Evolutionary conservation across 2,888 invertebrate species (phyloP), one percentile per base, ranked within the genome.

Genomic region (Calameuta pallipes): DNA sequence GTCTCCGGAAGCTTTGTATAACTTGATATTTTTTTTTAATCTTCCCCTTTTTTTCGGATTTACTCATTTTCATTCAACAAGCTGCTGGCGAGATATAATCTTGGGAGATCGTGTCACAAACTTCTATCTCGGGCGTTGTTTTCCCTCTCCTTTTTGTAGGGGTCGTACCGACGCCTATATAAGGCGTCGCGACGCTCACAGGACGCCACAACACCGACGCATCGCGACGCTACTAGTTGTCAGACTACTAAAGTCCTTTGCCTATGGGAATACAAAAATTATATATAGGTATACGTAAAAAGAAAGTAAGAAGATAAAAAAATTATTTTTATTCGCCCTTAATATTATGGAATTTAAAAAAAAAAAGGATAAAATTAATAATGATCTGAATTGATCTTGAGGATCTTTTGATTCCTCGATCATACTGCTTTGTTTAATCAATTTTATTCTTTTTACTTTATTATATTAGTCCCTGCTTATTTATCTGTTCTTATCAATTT

Each of bases 131-230:
- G 71, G 34, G 74, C 74, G 74, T 36, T 35, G 31, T 74, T 35
- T 74, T 74, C 69, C 35, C 78, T 73, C 76, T 78, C 78, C 73
- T 75, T 76, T 35, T 76, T 68, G n/a, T 70, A 81, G 82, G 76
- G 80, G 76, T 70, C 79, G 69, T 75, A 41, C 73, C 76, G 78
- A 76, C 79, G 77, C 78, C 82, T 84, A 84, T 84, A 85, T 83
- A 85, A 85, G 75, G 80, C 82, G 81, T 80, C 81, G 79, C 80
- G 73, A 82, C 82, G 78, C 82, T 80, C 78, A 75, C 74, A 73
- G 80, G 71, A 76, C 83, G 77, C 82, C 84, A 85, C 84, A 85
- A 84, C 79, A 77, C 75, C 78, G 74, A 82, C 79, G 81, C 78
- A 80, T 78, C 79, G 77, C 83, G 75, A 77, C 80, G 73, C 56